phyloP scores from a whole-genome alignment of 2,113 vertebrate genomes.

The Cepphus grylle region DNA sequence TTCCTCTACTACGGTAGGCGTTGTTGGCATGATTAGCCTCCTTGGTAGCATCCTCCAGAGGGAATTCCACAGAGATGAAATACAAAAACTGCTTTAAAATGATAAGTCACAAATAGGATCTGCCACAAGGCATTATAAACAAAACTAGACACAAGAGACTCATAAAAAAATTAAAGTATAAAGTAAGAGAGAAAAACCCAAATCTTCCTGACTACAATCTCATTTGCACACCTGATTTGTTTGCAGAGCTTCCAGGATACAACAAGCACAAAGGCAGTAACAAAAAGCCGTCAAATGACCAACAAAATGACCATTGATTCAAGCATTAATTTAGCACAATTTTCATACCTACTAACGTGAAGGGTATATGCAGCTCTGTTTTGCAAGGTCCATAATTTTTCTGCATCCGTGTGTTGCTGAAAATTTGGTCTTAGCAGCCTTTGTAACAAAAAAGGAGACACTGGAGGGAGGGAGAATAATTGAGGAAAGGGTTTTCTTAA shows the following conservation, averaged over 20 bases:
- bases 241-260: neutral
- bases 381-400: neutral
- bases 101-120: conserved; percentile 69
- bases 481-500: neutral
- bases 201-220: conserved; percentile 40
- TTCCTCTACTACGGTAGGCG: conserved; percentile 12
- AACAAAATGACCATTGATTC: neutral
- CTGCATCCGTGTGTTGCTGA: neutral
- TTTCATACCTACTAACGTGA: neutral
- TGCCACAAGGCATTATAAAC: conserved; percentile 68
- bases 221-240: conserved; percentile 59
- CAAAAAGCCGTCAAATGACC: neutral
- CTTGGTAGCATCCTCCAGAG: conserved; percentile 62
- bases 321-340: neutral
- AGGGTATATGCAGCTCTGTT: neutral
- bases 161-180: conserved; percentile 62
- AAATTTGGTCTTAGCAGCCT: neutral
- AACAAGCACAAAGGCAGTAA: neutral
- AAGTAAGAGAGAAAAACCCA: conserved; percentile 24
- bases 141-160: conserved; percentile 62
- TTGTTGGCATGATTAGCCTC: conserved; percentile 65
- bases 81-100: conserved; percentile 70
- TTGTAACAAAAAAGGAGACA: neutral
- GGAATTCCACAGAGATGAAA: conserved; percentile 67
- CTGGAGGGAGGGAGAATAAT: neutral